Evolutionary conservation across 2,888 invertebrate species (phyloP), one percentile per base, ranked within the genome.

Genomic region (Drosophila vallismaia): DNA sequence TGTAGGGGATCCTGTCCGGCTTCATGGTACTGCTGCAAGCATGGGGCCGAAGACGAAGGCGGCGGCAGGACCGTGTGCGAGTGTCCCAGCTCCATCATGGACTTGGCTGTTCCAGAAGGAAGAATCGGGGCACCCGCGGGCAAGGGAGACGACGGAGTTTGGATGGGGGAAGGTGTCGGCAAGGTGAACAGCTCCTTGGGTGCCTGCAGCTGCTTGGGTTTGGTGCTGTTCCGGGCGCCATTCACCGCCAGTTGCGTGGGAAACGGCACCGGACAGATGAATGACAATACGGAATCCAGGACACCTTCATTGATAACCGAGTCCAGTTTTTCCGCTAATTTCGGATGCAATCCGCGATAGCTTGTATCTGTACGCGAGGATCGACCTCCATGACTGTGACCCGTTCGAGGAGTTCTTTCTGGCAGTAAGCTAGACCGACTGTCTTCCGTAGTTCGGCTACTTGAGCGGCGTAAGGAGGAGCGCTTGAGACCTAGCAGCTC

Each of bases 281-380:
- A 96, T 0, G 97, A 95, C 50, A 97, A 91, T 60, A 97, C 95
- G 0, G 96, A 96, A 91, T 97, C 97, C 51, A 97, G 91, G 67
- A 97, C 93, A 9, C 97, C 97, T 92, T 97, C 97, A 50, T 95
- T 95, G 71, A 97, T 93, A 0, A 96, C 94, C 92, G 96, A 89
- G 59, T 92, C 89, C 31, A 92, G 70, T 71, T 91, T 91, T 28
- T 89, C 88, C 9, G 69, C 83, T 6, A 92, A 73, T 33, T 88
- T 86, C 1, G 90, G 89, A 84, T 92, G 90, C 42, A 92, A 68
- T 10, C 80, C 84, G n/a, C 51, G 57, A 29, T 58, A 62, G 29
- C 38, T 60, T 24, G 60, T 40, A 40, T 58, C 66, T 6, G 38
- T 14, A 3, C 70, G 62, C 8, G 60, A 49, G 5, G 56, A n/a